Conservation (phyloP, 2,797 vertebrate genomes). For the Scarus forsteni region DNA sequence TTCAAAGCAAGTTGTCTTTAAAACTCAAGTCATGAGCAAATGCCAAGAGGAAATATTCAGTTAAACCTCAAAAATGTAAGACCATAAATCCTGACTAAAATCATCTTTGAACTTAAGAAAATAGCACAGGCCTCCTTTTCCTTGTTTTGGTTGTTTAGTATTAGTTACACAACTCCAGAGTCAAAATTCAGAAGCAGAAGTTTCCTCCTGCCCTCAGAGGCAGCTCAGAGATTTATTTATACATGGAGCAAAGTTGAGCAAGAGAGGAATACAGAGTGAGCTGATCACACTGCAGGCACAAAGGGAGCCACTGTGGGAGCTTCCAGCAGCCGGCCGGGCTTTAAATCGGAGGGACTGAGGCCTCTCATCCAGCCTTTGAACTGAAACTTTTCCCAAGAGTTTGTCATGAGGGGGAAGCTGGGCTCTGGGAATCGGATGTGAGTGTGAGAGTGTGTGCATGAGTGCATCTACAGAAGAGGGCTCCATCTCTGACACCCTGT, state of each 20-base stretch:
- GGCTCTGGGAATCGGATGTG: constrained; percentile 61
- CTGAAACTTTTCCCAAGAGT: constrained; percentile 75
- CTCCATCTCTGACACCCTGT: constrained; percentile 11
- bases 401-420: constrained; percentile 43
- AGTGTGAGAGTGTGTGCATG: constrained; percentile 16
- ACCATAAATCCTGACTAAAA: background rate
- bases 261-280: constrained; percentile 76
- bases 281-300: constrained; percentile 65
- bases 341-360: constrained; percentile 62
- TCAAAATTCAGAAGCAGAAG: constrained; percentile 29
- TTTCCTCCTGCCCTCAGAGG: constrained; percentile 45
- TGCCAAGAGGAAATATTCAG: too few relatives aligned
- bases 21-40: too few relatives aligned
- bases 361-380: constrained; percentile 75
- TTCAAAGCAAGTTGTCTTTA: too few relatives aligned
- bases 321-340: constrained; percentile 56
- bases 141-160: background rate
- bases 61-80: too few relatives aligned
- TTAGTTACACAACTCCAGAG: constrained; percentile 2
- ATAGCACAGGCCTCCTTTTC: too few relatives aligned
- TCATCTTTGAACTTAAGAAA: background rate
- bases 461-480: constrained; percentile 22
- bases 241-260: constrained; percentile 39
- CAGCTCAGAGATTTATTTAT: constrained; percentile 46
- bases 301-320: constrained; percentile 79